Conservation (phyloP, 2,888 invertebrate genomes). For the Scelioninae gen. 1 region DNA sequence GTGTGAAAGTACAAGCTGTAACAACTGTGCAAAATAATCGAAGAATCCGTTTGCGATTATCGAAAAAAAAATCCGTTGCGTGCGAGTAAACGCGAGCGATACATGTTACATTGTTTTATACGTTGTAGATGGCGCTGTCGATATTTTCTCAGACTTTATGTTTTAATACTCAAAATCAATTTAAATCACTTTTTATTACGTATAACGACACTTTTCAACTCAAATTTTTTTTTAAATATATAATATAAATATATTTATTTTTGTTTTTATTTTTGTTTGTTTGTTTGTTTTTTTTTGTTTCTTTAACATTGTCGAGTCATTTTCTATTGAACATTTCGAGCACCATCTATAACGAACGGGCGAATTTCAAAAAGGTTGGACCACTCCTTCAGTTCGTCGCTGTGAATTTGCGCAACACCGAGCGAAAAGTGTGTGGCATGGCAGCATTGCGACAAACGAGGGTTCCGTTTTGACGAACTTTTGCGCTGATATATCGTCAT, state of each 20-base stretch:
- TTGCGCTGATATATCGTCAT: too few species aligned
- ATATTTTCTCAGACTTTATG: neutral
- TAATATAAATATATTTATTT: neutral
- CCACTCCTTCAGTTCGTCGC: neutral
- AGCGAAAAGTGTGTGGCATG: slow-evolving; percentile 34
- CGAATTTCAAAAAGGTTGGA: slow-evolving; percentile 10
- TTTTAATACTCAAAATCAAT: neutral
- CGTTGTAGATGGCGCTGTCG: slow-evolving; percentile 49
- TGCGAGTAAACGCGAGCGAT: too few species aligned
- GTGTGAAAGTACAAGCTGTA: slow-evolving; percentile 83
- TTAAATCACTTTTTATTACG: neutral
- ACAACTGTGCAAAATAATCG: slow-evolving; percentile 76
- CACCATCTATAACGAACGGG: slow-evolving; percentile 48
- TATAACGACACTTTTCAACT: too few species aligned
- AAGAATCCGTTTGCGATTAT: slow-evolving; percentile 40
- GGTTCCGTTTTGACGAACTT: slow-evolving; percentile 31
- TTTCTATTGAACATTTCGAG: too few species aligned
- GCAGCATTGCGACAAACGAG: slow-evolving; percentile 29
- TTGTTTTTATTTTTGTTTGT: neutral
- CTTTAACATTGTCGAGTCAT: too few species aligned
- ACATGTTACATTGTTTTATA: slow-evolving; percentile 11
- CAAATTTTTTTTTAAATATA: too few species aligned
- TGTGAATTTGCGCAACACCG: slow-evolving; percentile 27
- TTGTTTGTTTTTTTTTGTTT: too few species aligned
- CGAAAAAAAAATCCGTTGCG: slow-evolving; percentile 3